Conservation (phyloP, 2,797 vertebrate genomes). For the Myioborus melanocephalus region DNA sequence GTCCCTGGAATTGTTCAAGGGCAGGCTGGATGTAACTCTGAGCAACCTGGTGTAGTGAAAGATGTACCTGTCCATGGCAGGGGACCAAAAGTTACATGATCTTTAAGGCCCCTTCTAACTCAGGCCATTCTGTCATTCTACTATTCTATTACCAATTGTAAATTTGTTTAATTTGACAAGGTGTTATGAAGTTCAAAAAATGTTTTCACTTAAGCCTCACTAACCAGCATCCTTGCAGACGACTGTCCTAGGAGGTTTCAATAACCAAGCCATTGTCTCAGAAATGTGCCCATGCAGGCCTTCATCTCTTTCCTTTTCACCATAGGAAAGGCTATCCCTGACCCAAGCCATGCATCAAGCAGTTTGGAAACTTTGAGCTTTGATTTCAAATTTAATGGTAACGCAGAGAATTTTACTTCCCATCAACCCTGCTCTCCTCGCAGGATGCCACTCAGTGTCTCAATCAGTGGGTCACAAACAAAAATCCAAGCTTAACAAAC, state of each 20-base stretch:
- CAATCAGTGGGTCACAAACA: not conserved
- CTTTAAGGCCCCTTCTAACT: not conserved
- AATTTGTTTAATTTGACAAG: not conserved
- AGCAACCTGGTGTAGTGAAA: not conserved
- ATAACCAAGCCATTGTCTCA: not conserved
- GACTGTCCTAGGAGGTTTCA: not conserved
- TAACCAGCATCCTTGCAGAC: not conserved
- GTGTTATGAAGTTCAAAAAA: not conserved
- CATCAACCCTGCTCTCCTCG: not conserved
- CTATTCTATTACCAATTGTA: not conserved
- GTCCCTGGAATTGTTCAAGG: not conserved
- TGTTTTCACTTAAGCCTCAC: rapidly evolving
- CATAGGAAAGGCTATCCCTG: not conserved
- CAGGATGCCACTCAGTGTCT: not conserved
- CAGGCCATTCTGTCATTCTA: not conserved
- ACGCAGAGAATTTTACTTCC: too few relatives aligned
- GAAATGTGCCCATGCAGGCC: not conserved
- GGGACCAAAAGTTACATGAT: not conserved
- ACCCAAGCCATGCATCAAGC: not conserved
- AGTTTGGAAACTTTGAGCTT: not conserved
- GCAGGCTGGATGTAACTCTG: not conserved
- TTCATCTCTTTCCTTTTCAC: not conserved
- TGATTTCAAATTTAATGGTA: not conserved
- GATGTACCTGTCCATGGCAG: not conserved
- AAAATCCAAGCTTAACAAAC: not conserved